A percentile compares a stretch with the other conserved stretches of the same genome.
Conservation (phyloP, 2,888 invertebrate genomes). For the Epirrhoe tristata region DNA sequence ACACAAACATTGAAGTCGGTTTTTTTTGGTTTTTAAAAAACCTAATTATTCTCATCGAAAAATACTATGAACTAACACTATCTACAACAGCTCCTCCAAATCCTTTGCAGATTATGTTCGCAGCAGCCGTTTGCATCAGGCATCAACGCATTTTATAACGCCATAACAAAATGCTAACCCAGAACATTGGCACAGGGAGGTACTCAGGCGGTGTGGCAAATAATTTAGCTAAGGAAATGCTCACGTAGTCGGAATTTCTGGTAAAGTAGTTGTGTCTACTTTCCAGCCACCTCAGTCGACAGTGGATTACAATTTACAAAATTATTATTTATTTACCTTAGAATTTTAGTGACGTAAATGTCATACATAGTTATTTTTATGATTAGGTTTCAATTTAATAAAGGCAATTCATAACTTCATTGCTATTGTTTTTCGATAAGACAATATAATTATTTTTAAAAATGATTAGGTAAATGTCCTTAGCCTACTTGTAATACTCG, state of each 20-base stretch:
- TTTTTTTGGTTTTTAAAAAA: no score
- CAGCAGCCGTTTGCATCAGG: conserved; percentile 35
- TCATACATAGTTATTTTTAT: not conserved
- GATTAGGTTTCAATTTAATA: not conserved
- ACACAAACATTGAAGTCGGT: no score
- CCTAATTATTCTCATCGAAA: no score
- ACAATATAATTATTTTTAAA: not conserved
- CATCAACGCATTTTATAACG: conserved; percentile 42
- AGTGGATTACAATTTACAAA: no score
- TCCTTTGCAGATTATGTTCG: conserved; percentile 24
- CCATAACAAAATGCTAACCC: conserved; percentile 40
- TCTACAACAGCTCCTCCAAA: conserved; percentile 3
- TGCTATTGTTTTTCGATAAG: not conserved
- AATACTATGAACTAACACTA: not conserved
- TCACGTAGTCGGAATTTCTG: not conserved
- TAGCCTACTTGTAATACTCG: not conserved
- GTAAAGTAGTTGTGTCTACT: no score
- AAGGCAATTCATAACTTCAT: not conserved
- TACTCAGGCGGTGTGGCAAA: not conserved
- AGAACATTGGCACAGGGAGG: conserved; percentile 34
- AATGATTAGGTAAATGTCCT: not conserved
- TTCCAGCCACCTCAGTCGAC: no score
- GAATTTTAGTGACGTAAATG: no score
- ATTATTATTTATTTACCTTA: no score
- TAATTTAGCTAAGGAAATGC: not conserved